Conservation (phyloP, 2,113 vertebrate genomes). For the Nesoenas mayeri region DNA sequence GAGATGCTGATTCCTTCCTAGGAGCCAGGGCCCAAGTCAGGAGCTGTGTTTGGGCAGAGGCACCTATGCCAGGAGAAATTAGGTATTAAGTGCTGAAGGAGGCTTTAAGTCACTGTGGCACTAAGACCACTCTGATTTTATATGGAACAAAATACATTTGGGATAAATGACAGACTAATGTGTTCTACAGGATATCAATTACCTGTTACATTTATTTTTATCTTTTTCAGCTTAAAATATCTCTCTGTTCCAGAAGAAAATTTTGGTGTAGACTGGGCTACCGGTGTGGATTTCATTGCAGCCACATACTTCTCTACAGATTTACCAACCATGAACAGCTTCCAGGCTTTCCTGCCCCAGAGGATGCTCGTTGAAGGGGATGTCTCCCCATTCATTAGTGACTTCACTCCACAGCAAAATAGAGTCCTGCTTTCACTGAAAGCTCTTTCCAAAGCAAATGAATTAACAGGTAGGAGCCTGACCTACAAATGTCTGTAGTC, state of each 20-base stretch:
- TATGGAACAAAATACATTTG: background rate
- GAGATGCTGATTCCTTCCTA: background rate
- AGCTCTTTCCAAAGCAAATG: background rate
- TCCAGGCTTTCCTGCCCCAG: slow-evolving; percentile 70
- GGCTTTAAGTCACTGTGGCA: background rate
- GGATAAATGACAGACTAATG: background rate
- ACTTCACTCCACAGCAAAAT: slow-evolving; percentile 71
- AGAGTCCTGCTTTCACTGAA: slow-evolving; percentile 29
- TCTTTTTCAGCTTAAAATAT: slow-evolving; percentile 65
- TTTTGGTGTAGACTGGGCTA: slow-evolving; percentile 65
- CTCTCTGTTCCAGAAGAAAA: slow-evolving; percentile 58
- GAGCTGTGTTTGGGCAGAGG: background rate
- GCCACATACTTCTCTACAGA: slow-evolving; percentile 52
- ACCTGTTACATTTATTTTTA: background rate
- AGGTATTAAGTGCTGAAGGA: background rate
- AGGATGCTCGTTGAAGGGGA: slow-evolving; percentile 58
- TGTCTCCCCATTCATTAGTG: slow-evolving; percentile 23
- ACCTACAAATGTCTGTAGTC: background rate
- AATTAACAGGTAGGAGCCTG: slow-evolving; percentile 48
- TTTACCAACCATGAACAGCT: background rate
- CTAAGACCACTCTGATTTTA: background rate
- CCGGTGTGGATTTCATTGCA: slow-evolving; percentile 66
- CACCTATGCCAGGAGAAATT: background rate
- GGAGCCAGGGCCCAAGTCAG: background rate
- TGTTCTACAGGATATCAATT: background rate